Conservation (phyloP, 2,888 invertebrate genomes). For the Mesorhabditis belari region DNA sequence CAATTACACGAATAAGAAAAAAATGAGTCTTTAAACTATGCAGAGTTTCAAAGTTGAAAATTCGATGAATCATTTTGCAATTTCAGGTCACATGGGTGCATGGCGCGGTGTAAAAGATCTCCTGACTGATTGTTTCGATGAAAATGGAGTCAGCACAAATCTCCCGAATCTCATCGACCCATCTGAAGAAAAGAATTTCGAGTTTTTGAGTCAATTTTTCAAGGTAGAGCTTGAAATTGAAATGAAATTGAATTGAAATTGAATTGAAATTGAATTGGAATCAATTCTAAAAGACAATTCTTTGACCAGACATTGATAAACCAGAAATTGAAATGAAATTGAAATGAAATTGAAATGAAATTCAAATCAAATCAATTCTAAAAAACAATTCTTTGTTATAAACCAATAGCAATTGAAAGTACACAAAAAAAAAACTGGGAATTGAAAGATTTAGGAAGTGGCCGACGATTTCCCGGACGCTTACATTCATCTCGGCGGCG, state of each 20-base stretch:
- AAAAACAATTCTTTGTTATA: too few species aligned
- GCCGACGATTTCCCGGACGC: conserved; percentile 62
- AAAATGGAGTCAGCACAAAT: conserved; percentile 23
- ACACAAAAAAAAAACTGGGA: too few species aligned
- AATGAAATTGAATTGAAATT: too few species aligned
- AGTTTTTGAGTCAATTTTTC: conserved; percentile 24
- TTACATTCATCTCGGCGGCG: conserved; percentile 84
- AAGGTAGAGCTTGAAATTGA: conserved; percentile 11
- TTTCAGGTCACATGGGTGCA: conserved; percentile 41
- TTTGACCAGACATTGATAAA: too few species aligned
- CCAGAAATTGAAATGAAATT: too few species aligned
- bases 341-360: too few species aligned
- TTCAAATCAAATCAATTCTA: too few species aligned
- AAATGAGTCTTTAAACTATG: not conserved
- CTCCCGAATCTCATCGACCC: conserved; percentile 40
- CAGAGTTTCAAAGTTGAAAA: not conserved
- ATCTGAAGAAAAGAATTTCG: conserved; percentile 34
- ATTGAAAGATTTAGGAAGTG: conserved; percentile 61
- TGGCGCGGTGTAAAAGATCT: conserved; percentile 44
- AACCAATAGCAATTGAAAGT: too few species aligned
- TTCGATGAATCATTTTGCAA: not conserved
- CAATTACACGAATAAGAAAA: not conserved
- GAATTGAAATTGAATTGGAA: too few species aligned
- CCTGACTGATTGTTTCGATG: conserved; percentile 42
- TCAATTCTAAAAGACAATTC: too few species aligned